Conservation (phyloP, 2,113 vertebrate species). For the Amphiprion ocellaris region DNA sequence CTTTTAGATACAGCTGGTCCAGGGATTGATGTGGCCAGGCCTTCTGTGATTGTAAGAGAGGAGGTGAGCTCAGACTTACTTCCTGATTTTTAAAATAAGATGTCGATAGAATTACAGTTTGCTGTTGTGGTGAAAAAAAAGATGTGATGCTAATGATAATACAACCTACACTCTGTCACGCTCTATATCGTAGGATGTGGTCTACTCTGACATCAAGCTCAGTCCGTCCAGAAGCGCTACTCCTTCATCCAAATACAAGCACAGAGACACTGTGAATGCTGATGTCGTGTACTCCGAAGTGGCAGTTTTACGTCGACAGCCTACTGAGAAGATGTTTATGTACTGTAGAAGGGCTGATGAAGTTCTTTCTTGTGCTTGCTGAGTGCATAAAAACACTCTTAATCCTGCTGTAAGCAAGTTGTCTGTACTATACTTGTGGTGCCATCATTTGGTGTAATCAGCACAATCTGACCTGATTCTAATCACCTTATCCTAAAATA, state of each 20-base stretch:
- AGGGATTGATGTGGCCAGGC: background rate
- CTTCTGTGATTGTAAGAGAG: conserved; percentile 33
- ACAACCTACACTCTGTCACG: background rate
- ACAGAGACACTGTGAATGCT: rapidly evolving
- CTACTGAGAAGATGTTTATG: background rate
- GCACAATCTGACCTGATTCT: background rate
- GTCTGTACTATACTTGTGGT: background rate
- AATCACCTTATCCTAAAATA: background rate
- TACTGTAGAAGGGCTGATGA: background rate
- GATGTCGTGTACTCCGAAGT: conserved; percentile 62
- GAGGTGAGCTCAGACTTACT: conserved; percentile 36
- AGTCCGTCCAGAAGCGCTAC: background rate
- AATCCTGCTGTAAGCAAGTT: background rate
- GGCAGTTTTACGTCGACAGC: background rate
- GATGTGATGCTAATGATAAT: background rate
- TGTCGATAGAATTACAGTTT: background rate
- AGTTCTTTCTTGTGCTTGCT: background rate
- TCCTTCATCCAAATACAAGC: background rate
- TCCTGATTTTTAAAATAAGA: background rate
- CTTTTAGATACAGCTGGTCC: conserved; percentile 45
- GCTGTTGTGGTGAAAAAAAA: background rate
- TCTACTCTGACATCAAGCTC: conserved; percentile 55
- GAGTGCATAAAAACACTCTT: background rate
- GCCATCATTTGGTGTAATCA: background rate
- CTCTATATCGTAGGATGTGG: conserved; percentile 50